A percentile compares a stretch with the other conserved stretches of the same genome.
phyloP scores from a whole-genome alignment of 2,797 vertebrate species.

The Myotis daubentonii region DNA sequence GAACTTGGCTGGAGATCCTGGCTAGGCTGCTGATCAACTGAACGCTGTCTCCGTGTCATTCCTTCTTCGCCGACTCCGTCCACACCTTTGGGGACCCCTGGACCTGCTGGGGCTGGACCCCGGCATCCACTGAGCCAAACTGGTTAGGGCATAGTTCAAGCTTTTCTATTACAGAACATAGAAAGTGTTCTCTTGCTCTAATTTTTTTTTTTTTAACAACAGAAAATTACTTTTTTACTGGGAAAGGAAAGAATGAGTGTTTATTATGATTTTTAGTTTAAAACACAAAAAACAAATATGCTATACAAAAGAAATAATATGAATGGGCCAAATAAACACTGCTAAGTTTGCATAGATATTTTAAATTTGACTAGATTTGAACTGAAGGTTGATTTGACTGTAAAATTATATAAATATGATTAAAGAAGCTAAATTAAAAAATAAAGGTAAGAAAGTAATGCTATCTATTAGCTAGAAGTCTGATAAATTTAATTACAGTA shows the following conservation, averaged over 20 bases:
- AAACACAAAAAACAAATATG: not conserved
- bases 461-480: not conserved
- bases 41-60: no score
- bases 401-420: not conserved
- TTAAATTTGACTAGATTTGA: slow-evolving; percentile 5
- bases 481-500: not conserved
- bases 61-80: no score
- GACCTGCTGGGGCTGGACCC: no score
- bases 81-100: no score
- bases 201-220: not conserved
- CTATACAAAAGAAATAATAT: not conserved
- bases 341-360: not conserved
- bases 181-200: slow-evolving; percentile 5
- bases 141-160: not conserved
- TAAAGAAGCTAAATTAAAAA: not conserved
- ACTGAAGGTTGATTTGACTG: not conserved
- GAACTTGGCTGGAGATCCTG: no score
- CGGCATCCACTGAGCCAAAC: no score
- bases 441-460: not conserved
- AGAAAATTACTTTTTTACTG: slow-evolving; percentile 7
- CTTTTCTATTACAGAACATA: slow-evolving; percentile 22
- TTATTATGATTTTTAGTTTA: not conserved
- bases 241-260: not conserved
- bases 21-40: no score
- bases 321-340: not conserved